Conservation (phyloP, 2,797 vertebrate genomes). For the Limosa lapponica region DNA sequence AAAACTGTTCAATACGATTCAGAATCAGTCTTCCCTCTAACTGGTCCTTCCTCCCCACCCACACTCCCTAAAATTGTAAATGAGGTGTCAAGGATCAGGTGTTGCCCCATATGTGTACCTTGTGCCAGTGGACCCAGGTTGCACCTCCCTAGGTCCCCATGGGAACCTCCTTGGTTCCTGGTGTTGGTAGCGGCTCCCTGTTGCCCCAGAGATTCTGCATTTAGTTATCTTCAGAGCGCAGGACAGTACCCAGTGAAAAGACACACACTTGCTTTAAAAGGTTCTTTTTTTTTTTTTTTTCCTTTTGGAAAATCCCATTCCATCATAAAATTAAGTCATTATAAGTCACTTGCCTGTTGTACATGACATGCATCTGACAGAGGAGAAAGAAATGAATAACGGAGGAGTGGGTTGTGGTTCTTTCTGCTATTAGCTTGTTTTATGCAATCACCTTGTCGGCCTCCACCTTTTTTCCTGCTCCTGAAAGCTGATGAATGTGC, state of each 20-base stretch:
- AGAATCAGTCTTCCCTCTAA: background rate
- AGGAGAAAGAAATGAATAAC: background rate
- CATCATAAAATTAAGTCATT: background rate
- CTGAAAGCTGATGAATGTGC: background rate
- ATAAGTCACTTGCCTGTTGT: background rate
- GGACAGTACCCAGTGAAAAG: background rate
- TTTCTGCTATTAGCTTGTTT: background rate
- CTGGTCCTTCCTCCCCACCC: background rate
- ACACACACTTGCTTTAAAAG: background rate
- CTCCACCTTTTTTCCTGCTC: background rate
- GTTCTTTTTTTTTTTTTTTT: too few species aligned
- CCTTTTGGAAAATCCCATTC: background rate
- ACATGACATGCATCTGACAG: background rate
- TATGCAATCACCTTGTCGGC: background rate
- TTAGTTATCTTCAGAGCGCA: background rate
- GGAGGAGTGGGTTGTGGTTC: background rate
- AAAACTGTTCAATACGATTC: background rate
- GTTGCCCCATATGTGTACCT: fast-evolving
- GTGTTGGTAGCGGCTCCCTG: background rate
- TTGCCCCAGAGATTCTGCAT: background rate
- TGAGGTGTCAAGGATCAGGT: background rate
- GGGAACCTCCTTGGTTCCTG: background rate
- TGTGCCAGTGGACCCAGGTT: background rate
- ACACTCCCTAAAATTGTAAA: background rate
- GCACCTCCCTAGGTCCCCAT: background rate